Percentiles rank a stretch among this genome's conserved stretches.
Conservation (phyloP, 1,140 invertebrate species). For the Cryptotermes secundus region DNA sequence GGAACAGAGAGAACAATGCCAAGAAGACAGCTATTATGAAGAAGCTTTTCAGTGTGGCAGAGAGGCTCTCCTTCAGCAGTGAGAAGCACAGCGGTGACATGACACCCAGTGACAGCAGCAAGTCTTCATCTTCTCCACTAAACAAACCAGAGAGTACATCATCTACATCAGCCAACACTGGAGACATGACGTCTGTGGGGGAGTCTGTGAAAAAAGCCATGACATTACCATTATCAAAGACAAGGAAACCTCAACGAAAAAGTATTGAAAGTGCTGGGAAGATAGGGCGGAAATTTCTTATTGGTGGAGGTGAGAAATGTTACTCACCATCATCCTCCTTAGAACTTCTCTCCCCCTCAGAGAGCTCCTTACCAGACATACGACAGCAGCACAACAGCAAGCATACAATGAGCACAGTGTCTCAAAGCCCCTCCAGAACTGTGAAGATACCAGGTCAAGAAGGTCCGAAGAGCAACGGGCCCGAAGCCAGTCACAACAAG, state of each 20-base stretch:
- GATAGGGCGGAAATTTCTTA: not conserved
- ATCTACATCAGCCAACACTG: not conserved
- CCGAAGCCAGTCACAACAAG: not conserved
- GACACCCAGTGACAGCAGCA: not conserved
- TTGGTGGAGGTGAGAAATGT: not conserved
- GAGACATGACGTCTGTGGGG: not conserved
- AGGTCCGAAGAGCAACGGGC: not conserved
- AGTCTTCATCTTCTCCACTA: not conserved
- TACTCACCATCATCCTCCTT: conserved; percentile 13
- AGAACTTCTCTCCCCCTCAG: conserved; percentile 21
- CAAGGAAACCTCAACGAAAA: not conserved
- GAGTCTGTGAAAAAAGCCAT: not conserved
- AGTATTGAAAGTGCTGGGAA: no score
- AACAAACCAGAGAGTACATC: not conserved
- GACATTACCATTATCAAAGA: conserved; percentile 28
- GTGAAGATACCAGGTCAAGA: not conserved
- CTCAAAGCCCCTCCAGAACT: not conserved
- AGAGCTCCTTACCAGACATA: not conserved
- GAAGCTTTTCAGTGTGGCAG: not conserved
- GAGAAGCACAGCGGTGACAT: not conserved
- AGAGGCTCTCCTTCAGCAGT: not conserved
- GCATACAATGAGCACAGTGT: not conserved
- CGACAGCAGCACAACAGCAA: not conserved
- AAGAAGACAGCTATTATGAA: not conserved
- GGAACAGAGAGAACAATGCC: not conserved